Evolutionary conservation across 2,797 vertebrate species (phyloP).

Genomic region (Pseudopleuronectes americanus): DNA sequence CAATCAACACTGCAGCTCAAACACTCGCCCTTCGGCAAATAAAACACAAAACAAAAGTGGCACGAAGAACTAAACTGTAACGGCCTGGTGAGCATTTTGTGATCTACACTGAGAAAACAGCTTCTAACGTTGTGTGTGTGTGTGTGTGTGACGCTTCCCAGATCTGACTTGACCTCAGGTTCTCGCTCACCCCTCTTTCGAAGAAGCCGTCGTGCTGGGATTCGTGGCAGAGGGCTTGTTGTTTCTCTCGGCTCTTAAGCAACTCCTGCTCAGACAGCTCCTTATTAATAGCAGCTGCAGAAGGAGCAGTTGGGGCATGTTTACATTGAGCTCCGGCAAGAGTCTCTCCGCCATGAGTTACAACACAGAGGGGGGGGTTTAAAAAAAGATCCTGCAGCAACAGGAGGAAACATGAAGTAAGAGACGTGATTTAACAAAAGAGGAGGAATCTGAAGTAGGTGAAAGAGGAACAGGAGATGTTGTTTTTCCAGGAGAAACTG

Average conservation of each 20-base stretch:
- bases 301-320: constrained; percentile 30
- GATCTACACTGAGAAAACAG: constrained; percentile 5
- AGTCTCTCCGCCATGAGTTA: constrained; percentile 1
- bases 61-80: too few relatives aligned
- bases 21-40: constrained; percentile 38
- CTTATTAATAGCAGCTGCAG: constrained; percentile 44
- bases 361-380: neutral
- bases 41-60: neutral
- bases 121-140: neutral
- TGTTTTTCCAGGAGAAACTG: constrained; percentile 32
- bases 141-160: constrained; percentile 4
- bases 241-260: constrained; percentile 10
- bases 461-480: too few relatives aligned
- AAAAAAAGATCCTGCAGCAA: neutral
- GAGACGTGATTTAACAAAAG: too few relatives aligned
- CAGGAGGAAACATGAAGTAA: neutral
- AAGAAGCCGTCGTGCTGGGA: constrained; percentile 34
- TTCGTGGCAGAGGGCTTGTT: constrained; percentile 11
- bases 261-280: constrained; percentile 28
- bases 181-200: constrained; percentile 28
- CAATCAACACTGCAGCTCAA: constrained; percentile 28
- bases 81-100: neutral
- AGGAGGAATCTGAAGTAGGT: too few relatives aligned
- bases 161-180: constrained; percentile 5
- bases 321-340: constrained; percentile 24